A percentile compares a stretch with the other conserved stretches of the same genome.
phyloP scores from a whole-genome alignment of 2,113 vertebrate species.

The Cryptomyrus ogoouensis region DNA sequence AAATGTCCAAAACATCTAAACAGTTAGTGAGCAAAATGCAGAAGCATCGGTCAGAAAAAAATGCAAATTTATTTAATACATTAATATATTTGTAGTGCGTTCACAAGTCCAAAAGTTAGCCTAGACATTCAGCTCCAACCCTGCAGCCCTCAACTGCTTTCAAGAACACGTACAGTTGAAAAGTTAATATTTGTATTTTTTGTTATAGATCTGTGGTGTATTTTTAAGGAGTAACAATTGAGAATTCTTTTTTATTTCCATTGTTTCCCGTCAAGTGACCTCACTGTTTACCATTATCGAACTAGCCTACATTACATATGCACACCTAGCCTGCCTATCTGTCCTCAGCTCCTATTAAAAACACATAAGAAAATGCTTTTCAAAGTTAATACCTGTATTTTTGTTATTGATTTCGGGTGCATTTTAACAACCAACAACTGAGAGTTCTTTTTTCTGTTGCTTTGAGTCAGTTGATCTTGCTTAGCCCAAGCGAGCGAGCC shows the following conservation, averaged over 20 bases:
- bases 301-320: not conserved
- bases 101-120: not conserved
- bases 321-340: not conserved
- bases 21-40: not conserved
- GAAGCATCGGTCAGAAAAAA: not conserved
- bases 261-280: not conserved
- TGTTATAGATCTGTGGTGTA: not conserved
- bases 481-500: too few species aligned
- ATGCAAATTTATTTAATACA: not conserved
- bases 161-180: not conserved
- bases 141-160: not conserved
- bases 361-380: not conserved
- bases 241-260: not conserved
- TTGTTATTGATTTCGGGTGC: too few species aligned
- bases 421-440: too few species aligned
- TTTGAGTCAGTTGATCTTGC: not conserved
- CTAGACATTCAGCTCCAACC: not conserved
- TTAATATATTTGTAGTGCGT: not conserved
- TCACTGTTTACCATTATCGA: not conserved
- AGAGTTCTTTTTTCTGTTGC: not conserved
- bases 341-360: not conserved
- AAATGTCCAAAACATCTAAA: not conserved
- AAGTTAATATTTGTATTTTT: not conserved
- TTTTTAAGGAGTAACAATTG: not conserved
- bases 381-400: not conserved